Base-by-base conservation (phyloP, 2,113 vertebrate species). In the Xiphophorus couchianus region DNA sequence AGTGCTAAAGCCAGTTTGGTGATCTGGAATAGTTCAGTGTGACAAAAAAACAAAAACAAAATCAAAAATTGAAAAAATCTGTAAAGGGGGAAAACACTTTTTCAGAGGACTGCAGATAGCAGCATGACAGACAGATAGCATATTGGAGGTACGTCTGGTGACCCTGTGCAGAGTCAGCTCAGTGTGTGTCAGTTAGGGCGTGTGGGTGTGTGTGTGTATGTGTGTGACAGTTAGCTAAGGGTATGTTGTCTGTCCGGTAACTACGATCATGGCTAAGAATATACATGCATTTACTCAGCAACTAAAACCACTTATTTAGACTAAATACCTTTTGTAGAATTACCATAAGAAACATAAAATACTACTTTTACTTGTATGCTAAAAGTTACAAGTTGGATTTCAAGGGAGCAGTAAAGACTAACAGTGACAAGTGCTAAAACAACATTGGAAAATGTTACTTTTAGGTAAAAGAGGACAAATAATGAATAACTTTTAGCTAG, bases 161-260 rank as follows among this genome's bases (percentile, higher is more conserved):
- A 42, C 3, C 39, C 14, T 42, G 39, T 42, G 39, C 39, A 42
- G 13, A 42, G 39, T 42, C 39, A 42, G 48, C 39, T 28, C 10
- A 60, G 29, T 35, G 69, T 82, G 78, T 82, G 85, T 83, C 78
- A 62, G 78, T 89, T 90, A 75, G 84, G 85, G 74, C 14, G 39
- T 14, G 39, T 14, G 39, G 3, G 39, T 14, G 87, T 81, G 85
- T 42, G 39, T 42, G 13, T 42, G 37, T 12, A 12, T 39, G 29
- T 35, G 69, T 82, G 78, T 82, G 85, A 74, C 42, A 81, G 78
- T 85, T 69, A 80, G 84, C 87, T 90, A 87, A 83, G 83, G 74
- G 83, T 54, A 83, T 81, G 83, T 81, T 84, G 67, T 66, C 71
- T 67, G 77, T 88, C 74, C 67, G 60, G 70, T 81, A 80, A 83